Conservation (phyloP, 2,797 vertebrate species). For the Microctenopoma steveboyesi region DNA sequence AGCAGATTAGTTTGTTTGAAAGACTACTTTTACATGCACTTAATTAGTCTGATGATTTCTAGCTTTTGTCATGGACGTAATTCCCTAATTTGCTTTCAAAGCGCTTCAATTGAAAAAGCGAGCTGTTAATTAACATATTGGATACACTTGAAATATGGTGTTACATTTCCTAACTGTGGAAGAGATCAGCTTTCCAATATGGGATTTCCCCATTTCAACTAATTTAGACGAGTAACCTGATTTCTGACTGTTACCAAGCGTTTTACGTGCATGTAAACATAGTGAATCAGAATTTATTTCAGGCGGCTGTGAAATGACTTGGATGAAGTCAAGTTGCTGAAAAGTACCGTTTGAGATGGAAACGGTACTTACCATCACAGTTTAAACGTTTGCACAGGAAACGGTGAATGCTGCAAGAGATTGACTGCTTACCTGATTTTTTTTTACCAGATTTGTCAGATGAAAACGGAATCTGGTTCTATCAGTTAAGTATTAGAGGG, state of each 20-base stretch:
- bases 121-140: constrained; percentile 2
- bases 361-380: constrained; percentile 30
- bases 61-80: constrained; percentile 17
- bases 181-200: neutral
- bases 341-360: constrained; percentile 18
- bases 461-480: constrained; percentile 16
- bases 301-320: constrained; percentile 21
- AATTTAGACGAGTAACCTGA: constrained; percentile 23
- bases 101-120: neutral
- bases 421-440: constrained; percentile 44
- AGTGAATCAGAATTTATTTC: constrained; percentile 27
- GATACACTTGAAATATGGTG: neutral
- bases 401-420: constrained; percentile 21
- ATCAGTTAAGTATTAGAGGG: constrained; percentile 4
- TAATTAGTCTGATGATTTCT: constrained; percentile 28
- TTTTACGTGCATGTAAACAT: constrained; percentile 58
- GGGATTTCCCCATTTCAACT: constrained; percentile 21
- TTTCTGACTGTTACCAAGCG: constrained; percentile 24
- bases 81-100: neutral
- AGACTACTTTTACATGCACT: constrained; percentile 54
- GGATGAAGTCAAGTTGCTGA: constrained; percentile 18
- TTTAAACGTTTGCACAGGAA: constrained; percentile 59
- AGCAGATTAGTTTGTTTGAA: constrained; percentile 33
- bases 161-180: neutral
- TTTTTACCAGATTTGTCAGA: constrained; percentile 39